Conservation (phyloP, 2,113 vertebrate species). For the Eulacestoma nigropectus region DNA sequence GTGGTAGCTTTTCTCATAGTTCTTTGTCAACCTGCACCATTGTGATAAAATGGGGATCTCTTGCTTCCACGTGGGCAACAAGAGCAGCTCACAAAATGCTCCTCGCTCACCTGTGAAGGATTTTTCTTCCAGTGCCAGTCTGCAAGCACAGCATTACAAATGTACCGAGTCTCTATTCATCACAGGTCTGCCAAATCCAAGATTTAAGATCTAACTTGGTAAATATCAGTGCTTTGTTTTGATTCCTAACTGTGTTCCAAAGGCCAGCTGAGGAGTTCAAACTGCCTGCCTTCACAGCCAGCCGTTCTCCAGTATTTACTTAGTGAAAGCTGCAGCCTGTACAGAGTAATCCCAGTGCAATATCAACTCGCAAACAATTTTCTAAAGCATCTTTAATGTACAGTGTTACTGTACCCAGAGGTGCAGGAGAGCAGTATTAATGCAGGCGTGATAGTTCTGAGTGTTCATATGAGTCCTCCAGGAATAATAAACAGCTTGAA, state of each 20-base stretch:
- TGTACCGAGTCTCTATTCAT: neutral
- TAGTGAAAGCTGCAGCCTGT: neutral
- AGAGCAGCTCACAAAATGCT: neutral
- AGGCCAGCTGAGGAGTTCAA: neutral
- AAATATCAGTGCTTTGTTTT: neutral
- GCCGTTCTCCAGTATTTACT: conserved; percentile 5
- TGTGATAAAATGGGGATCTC: neutral
- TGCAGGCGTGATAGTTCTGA: neutral
- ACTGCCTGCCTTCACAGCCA: neutral
- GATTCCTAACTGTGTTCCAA: neutral
- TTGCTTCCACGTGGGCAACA: neutral
- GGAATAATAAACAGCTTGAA: conserved; percentile 64
- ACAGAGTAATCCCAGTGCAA: neutral
- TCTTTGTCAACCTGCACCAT: neutral
- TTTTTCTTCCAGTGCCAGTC: neutral
- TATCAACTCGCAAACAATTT: conserved; percentile 41
- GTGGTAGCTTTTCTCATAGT: neutral
- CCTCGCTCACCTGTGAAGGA: neutral
- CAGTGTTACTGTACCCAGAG: conserved; percentile 35
- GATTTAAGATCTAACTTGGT: neutral
- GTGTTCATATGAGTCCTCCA: neutral
- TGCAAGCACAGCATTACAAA: neutral
- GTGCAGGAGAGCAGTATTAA: conserved; percentile 21
- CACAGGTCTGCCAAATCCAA: neutral
- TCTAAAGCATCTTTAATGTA: conserved; percentile 38